Conservation (phyloP, 2,113 vertebrate species). For the Brachyhypopomus gauderio region DNA sequence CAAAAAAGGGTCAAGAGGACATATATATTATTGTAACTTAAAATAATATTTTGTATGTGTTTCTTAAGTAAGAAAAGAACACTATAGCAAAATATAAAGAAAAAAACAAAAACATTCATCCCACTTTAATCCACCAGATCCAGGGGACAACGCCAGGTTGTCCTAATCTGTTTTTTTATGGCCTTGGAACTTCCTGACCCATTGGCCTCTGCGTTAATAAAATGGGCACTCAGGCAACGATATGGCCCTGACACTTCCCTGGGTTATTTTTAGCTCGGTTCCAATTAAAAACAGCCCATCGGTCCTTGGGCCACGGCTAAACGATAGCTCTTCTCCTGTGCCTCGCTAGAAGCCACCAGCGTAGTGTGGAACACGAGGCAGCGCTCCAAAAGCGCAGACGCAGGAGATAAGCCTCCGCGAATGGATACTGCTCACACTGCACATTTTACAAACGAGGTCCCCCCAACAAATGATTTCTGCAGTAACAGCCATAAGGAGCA, state of each 20-base stretch:
- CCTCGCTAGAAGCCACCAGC: slow-evolving; percentile 40
- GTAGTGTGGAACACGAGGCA: slow-evolving; percentile 41
- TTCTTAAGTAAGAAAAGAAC: too few relatives aligned
- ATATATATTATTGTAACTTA: too few relatives aligned
- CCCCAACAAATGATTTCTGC: not conserved
- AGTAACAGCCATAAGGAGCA: not conserved
- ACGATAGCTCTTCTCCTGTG: slow-evolving; percentile 50
- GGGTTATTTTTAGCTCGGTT: slow-evolving; percentile 62
- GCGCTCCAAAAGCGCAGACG: slow-evolving; percentile 32
- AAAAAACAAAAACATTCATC: too few relatives aligned
- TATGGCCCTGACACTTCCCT: slow-evolving; percentile 56
- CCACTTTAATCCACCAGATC: not conserved
- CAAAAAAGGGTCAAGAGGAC: too few relatives aligned
- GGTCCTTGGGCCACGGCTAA: slow-evolving; percentile 47
- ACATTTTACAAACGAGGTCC: not conserved
- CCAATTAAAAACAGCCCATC: slow-evolving; percentile 61
- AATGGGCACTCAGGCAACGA: slow-evolving; percentile 47
- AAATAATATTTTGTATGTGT: too few relatives aligned
- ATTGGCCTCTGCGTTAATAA: slow-evolving; percentile 34
- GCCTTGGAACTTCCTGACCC: slow-evolving; percentile 47
- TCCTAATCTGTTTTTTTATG: slow-evolving; percentile 18
- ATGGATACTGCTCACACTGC: not conserved
- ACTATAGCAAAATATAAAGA: too few relatives aligned
- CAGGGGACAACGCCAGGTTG: slow-evolving; percentile 1
- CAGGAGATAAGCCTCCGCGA: slow-evolving; percentile 26